phyloP scores from a whole-genome alignment of 2,888 invertebrate species.

The Chelonus formosanus region DNA sequence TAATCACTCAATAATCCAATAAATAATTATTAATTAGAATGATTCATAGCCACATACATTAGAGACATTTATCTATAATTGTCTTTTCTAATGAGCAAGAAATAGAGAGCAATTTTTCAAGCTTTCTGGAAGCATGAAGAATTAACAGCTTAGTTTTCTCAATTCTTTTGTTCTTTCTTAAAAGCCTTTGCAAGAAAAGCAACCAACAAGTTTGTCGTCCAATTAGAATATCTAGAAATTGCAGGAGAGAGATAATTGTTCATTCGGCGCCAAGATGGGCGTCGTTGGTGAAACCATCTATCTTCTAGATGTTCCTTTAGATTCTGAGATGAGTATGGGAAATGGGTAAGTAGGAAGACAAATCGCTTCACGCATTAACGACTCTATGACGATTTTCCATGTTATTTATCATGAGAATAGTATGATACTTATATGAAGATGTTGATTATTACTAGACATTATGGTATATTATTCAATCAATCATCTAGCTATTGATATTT shows the following conservation, averaged over 20 bases:
- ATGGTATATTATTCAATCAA: no score
- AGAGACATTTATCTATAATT: not conserved
- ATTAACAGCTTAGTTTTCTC: not conserved
- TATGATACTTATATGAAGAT: no score
- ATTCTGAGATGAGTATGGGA: not conserved
- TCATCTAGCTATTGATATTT: no score
- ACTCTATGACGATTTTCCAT: conserved; percentile 3
- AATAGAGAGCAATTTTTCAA: no score
- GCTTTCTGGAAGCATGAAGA: no score
- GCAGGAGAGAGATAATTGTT: conserved; percentile 11
- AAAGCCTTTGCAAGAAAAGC: not conserved
- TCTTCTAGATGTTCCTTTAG: conserved; percentile 19
- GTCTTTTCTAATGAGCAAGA: not conserved
- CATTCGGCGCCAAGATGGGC: conserved; percentile 15
- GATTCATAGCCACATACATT: not conserved
- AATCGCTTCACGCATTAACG: conserved; percentile 32
- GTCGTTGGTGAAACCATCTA: conserved; percentile 9
- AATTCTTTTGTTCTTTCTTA: not conserved
- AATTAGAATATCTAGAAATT: conserved; percentile 3
- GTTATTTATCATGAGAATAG: no score
- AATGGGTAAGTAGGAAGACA: conserved; percentile 31
- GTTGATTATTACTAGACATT: no score
- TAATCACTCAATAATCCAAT: not conserved
- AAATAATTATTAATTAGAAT: conserved; percentile 4
- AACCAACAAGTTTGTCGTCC: not conserved